Conservation (phyloP, 2,113 vertebrate species). For the Leptodactylus fuscus region DNA sequence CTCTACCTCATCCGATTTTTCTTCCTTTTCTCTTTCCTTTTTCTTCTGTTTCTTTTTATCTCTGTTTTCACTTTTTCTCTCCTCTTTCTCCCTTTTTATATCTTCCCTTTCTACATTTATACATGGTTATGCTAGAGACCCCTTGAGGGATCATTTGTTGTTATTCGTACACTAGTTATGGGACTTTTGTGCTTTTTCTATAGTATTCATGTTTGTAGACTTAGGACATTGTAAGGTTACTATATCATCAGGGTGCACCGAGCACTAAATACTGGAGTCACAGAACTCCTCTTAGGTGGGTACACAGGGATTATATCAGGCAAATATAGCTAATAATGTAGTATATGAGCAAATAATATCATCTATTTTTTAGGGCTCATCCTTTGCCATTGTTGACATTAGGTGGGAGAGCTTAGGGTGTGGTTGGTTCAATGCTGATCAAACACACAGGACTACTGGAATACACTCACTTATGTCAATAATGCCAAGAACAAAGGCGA, state of each 20-base stretch:
- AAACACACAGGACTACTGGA: background rate
- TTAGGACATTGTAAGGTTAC: too few relatives aligned
- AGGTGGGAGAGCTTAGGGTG: slow-evolving; percentile 6
- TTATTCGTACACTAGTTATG: too few relatives aligned
- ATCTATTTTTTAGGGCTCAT: background rate
- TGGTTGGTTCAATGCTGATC: background rate
- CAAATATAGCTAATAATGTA: background rate
- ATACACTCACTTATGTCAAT: background rate
- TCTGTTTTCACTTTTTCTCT: too few relatives aligned
- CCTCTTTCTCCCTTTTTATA: too few relatives aligned
- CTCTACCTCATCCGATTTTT: too few relatives aligned
- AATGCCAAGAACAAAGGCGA: background rate
- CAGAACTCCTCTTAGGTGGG: background rate
- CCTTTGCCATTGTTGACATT: slow-evolving; percentile 5
- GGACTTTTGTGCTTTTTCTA: too few relatives aligned
- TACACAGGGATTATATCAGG: background rate
- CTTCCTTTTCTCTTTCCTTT: too few relatives aligned
- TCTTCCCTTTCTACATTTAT: too few relatives aligned
- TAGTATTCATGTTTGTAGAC: too few relatives aligned
- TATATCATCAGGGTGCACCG: background rate
- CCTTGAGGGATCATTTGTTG: too few relatives aligned
- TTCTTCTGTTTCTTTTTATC: too few relatives aligned
- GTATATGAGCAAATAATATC: background rate
- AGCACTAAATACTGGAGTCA: background rate
- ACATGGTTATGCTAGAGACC: too few relatives aligned